These are phyloP conservation scores for Chaetophractus vellerosus DNA, from an alignment of 2,797 vertebrate genomes.

Conservation along the genomic window DNA sequence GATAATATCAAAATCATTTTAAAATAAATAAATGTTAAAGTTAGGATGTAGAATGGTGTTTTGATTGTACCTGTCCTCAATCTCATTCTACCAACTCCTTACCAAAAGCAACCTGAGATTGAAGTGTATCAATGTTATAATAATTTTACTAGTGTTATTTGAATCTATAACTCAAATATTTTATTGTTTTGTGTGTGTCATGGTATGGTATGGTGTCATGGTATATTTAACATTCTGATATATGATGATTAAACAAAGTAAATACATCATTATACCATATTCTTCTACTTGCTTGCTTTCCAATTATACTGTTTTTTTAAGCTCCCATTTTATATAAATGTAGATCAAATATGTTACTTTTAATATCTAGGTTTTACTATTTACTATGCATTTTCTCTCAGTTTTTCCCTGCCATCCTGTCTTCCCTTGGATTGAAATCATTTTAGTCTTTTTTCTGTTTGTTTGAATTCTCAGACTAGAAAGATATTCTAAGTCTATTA, in stretches of 20 bases:
- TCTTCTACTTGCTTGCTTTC: not conserved
- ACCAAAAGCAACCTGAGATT: not conserved
- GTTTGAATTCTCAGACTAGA: not conserved
- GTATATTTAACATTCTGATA: not conserved
- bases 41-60: not conserved
- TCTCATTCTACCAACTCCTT: not conserved
- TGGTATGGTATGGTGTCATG: not conserved
- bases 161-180: not conserved
- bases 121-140: not conserved
- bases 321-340: not conserved
- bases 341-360: not conserved
- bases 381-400: not conserved
- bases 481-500: not conserved
- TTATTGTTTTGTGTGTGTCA: not conserved
- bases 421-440: not conserved
- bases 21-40: not conserved
- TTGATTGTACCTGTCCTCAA: not conserved
- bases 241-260: not conserved
- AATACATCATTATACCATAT: not conserved
- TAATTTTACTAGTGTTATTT: not conserved
- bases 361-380: not conserved
- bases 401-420: not conserved
- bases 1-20: slow-evolving; percentile 24
- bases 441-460: not conserved
- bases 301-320: not conserved